A percentile compares a stretch with the other conserved stretches of the same genome.
Conservation (phyloP, 2,797 vertebrate genomes). For the Aythya fuligula region DNA sequence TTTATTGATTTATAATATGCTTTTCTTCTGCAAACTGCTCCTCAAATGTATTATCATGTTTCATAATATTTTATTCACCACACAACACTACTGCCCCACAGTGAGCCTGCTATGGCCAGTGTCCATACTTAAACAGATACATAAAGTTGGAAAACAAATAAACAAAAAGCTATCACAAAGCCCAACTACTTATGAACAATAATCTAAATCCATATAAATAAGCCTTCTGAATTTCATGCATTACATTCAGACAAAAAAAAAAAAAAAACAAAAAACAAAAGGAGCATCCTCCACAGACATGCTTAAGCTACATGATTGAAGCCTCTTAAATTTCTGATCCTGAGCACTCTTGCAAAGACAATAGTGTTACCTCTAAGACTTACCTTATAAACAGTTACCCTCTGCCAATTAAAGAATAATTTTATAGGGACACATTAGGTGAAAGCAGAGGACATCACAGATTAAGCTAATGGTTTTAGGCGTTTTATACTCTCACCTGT, state of each 20-base stretch:
- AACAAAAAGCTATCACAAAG: slow-evolving; percentile 42
- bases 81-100: neutral
- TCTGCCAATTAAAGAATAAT: slow-evolving; percentile 87
- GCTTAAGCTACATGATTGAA: slow-evolving; percentile 55
- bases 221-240: slow-evolving; percentile 72
- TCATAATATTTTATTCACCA: neutral
- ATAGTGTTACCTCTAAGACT: slow-evolving; percentile 79
- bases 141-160: slow-evolving; percentile 28
- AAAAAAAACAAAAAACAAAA: neutral
- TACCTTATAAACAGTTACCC: slow-evolving; percentile 87
- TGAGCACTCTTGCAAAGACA: slow-evolving; percentile 55
- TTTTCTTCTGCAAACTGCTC: neutral
- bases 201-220: slow-evolving; percentile 18
- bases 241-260: slow-evolving; percentile 18
- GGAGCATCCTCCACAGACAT: slow-evolving; percentile 52
- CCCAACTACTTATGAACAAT: slow-evolving; percentile 48
- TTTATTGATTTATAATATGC: neutral
- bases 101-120: slow-evolving; percentile 2
- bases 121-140: neutral
- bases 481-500: slow-evolving; percentile 87
- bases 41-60: slow-evolving; percentile 25
- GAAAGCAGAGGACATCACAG: slow-evolving; percentile 49
- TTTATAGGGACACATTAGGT: slow-evolving; percentile 77
- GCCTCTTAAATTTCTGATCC: slow-evolving; percentile 42
- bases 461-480: slow-evolving; percentile 3